phyloP scores from a whole-genome alignment of 2,888 invertebrate species.

The Serripes groenlandicus region DNA sequence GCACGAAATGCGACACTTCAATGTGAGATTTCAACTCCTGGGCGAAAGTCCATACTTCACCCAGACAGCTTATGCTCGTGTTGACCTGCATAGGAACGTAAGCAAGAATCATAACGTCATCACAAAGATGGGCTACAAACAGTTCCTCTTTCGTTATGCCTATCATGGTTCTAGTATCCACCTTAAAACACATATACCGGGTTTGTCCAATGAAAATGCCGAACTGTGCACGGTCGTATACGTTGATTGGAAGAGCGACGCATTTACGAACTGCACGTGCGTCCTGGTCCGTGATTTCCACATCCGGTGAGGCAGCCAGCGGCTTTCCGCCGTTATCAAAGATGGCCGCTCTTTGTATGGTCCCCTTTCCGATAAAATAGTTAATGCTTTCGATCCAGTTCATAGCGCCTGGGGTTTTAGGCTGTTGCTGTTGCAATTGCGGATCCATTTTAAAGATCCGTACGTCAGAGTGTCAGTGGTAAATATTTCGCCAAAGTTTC shows the following conservation, averaged over 20 bases:
- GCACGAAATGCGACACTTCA: slow-evolving; percentile 71
- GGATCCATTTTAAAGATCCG: slow-evolving; percentile 17
- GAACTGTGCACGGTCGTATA: slow-evolving; percentile 65
- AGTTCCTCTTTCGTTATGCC: slow-evolving; percentile 68
- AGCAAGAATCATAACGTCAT: slow-evolving; percentile 70
- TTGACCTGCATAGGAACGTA: slow-evolving; percentile 57
- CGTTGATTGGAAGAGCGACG: slow-evolving; percentile 63
- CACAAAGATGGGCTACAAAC: slow-evolving; percentile 71
- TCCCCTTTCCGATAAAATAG: slow-evolving; percentile 71
- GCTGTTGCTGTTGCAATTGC: slow-evolving; percentile 19
- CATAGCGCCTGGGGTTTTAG: slow-evolving; percentile 59
- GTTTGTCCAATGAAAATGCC: slow-evolving; percentile 70
- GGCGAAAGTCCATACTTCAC: slow-evolving; percentile 75
- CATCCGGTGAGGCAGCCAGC: slow-evolving; percentile 65
- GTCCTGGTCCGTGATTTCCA: slow-evolving; percentile 69
- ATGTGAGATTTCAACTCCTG: slow-evolving; percentile 71
- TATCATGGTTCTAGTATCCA: slow-evolving; percentile 65
- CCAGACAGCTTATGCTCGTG: slow-evolving; percentile 66
- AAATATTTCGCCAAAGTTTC: background rate
- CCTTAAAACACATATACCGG: slow-evolving; percentile 69
- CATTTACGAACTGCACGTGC: slow-evolving; percentile 65
- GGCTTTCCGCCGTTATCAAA: slow-evolving; percentile 71
- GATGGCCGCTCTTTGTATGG: slow-evolving; percentile 66
- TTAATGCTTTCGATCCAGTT: slow-evolving; percentile 69
- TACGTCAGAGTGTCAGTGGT: background rate